Evolutionary conservation across 2,888 invertebrate species (phyloP).

Genomic region (Embidobia sp.): DNA sequence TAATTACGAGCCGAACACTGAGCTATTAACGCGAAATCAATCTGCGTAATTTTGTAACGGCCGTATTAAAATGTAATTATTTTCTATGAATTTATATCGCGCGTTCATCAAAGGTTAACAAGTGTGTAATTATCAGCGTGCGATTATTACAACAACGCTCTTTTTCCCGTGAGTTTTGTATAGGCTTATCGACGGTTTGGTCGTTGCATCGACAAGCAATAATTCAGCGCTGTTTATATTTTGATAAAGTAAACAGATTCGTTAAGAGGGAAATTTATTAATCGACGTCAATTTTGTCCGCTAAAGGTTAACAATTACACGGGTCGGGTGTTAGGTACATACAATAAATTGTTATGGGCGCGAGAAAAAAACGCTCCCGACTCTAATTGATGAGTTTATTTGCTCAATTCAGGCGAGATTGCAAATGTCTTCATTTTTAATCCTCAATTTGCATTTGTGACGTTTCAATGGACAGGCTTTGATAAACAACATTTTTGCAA

Average conservation of each 20-base stretch:
- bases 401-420: background rate
- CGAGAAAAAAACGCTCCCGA: background rate
- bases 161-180: constrained; percentile 26
- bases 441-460: too few relatives aligned
- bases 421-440: constrained; percentile 24
- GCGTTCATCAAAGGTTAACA: constrained; percentile 51
- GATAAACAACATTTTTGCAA: too few relatives aligned
- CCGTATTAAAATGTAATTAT: too few relatives aligned
- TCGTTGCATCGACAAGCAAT: constrained; percentile 13
- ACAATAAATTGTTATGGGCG: background rate
- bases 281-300: constrained; percentile 7
- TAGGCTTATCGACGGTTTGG: constrained; percentile 34
- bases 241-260: constrained; percentile 23
- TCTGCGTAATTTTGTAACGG: too few relatives aligned
- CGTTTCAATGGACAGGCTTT: too few relatives aligned
- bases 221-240: constrained; percentile 28
- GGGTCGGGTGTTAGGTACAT: constrained; percentile 13
- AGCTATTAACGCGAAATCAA: constrained; percentile 40
- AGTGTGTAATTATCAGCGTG: constrained; percentile 38
- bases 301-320: constrained; percentile 30
- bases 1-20: constrained; percentile 28
- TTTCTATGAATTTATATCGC: too few relatives aligned
- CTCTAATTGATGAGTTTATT: constrained; percentile 14
- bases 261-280: constrained; percentile 25
- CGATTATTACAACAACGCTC: constrained; percentile 36